Conservation (phyloP, 2,797 vertebrate genomes). For the Takifugu ocellatus region DNA sequence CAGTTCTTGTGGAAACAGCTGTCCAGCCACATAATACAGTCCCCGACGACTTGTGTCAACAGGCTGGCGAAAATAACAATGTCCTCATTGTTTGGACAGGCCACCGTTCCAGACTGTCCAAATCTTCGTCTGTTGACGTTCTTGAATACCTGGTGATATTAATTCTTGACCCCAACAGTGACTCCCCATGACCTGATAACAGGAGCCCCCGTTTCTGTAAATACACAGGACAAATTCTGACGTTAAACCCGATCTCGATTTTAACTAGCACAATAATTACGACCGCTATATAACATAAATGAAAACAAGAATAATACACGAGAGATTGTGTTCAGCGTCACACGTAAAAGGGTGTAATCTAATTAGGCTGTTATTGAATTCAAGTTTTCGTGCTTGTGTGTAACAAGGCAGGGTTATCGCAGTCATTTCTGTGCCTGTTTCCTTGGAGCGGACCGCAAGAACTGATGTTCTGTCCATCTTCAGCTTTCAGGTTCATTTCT, state of each 20-base stretch:
- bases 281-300: conserved; percentile 56
- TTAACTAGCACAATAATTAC: conserved; percentile 65
- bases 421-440: conserved; percentile 23
- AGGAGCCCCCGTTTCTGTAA: conserved; percentile 65
- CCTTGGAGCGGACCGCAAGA: conserved; percentile 21
- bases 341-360: conserved; percentile 56
- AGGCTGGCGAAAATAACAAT: conserved; percentile 82
- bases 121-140: conserved; percentile 80
- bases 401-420: conserved; percentile 42
- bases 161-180: conserved; percentile 62
- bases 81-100: conserved; percentile 83
- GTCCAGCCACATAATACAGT: conserved; percentile 59
- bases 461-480: too few relatives aligned
- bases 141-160: conserved; percentile 77
- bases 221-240: conserved; percentile 66
- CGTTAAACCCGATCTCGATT: conserved; percentile 57
- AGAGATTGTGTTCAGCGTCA: conserved; percentile 45
- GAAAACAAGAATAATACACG: conserved; percentile 59
- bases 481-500: not conserved
- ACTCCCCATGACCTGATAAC: conserved; percentile 67
- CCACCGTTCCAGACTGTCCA: conserved; percentile 78
- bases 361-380: conserved; percentile 62
- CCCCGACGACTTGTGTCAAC: conserved; percentile 68
- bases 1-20: conserved; percentile 70
- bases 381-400: conserved; percentile 42